These are phyloP conservation scores for Peromyscus nudipes DNA, from an alignment of 2,797 vertebrate species.

Conservation along the genomic window DNA sequence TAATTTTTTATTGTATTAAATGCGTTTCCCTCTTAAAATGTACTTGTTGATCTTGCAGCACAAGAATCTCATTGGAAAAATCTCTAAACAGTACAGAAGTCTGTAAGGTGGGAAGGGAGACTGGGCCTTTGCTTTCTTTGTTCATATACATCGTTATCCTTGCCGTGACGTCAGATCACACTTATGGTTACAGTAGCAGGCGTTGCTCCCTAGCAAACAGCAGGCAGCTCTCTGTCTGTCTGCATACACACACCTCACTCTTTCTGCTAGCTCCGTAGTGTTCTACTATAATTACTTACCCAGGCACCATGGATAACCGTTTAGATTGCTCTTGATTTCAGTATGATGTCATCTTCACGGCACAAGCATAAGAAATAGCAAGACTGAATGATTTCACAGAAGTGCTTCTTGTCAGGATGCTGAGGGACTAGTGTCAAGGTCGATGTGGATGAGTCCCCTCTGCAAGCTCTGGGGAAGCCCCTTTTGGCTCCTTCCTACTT, in stretches of 20 bases:
- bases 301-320: no score
- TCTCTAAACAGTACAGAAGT: neutral
- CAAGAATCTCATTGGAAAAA: neutral
- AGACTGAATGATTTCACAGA: neutral
- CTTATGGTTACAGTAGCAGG: neutral
- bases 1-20: neutral
- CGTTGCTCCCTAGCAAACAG: neutral
- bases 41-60: neutral
- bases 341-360: neutral
- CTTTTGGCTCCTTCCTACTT: neutral
- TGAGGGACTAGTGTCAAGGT: neutral
- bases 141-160: neutral
- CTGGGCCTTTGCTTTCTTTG: neutral
- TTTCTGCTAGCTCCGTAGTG: neutral
- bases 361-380: no score
- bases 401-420: neutral
- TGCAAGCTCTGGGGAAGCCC: neutral
- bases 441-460: neutral
- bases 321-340: neutral
- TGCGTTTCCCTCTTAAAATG: neutral
- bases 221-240: neutral
- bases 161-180: neutral
- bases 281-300: neutral
- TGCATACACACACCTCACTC: neutral
- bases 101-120: neutral